These are phyloP conservation scores for Passer montanus DNA, from an alignment of 2,113 vertebrate genomes.

Conservation along the genomic window DNA sequence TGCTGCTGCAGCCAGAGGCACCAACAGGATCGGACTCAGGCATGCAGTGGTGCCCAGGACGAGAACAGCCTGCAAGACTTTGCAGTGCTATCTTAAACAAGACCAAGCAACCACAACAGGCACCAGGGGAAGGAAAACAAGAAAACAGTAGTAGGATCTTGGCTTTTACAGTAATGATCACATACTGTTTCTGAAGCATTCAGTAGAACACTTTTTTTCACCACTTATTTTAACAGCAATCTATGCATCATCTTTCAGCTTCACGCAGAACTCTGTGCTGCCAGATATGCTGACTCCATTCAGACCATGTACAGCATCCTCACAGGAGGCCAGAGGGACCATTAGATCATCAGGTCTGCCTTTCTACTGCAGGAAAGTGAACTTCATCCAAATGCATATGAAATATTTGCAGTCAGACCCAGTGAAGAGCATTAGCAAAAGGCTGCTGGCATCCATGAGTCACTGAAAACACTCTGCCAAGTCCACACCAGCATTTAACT, in stretches of 20 bases:
- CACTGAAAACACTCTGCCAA: constrained; percentile 39
- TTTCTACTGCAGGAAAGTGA: constrained; percentile 27
- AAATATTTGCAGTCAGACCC: constrained; percentile 29
- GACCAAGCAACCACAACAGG: background rate
- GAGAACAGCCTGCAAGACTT: background rate
- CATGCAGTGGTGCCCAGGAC: background rate
- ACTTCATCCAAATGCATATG: constrained; percentile 37
- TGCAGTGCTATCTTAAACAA: background rate
- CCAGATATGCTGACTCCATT: constrained; percentile 45
- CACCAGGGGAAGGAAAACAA: background rate
- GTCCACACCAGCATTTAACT: constrained; percentile 44
- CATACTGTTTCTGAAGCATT: background rate
- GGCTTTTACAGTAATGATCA: background rate
- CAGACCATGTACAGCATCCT: constrained; percentile 36
- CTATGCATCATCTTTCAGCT: constrained; percentile 12
- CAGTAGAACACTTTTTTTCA: background rate
- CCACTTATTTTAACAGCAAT: constrained; percentile 15
- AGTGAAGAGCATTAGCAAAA: constrained; percentile 42
- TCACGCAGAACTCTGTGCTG: background rate
- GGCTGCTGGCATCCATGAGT: constrained; percentile 25
- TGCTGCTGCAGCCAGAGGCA: background rate
- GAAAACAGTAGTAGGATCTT: background rate
- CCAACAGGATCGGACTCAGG: background rate
- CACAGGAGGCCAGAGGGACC: constrained; percentile 30
- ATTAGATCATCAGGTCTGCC: constrained; percentile 61